phyloP scores from a whole-genome alignment of 2,888 invertebrate species.

The Uropetala carovei region DNA sequence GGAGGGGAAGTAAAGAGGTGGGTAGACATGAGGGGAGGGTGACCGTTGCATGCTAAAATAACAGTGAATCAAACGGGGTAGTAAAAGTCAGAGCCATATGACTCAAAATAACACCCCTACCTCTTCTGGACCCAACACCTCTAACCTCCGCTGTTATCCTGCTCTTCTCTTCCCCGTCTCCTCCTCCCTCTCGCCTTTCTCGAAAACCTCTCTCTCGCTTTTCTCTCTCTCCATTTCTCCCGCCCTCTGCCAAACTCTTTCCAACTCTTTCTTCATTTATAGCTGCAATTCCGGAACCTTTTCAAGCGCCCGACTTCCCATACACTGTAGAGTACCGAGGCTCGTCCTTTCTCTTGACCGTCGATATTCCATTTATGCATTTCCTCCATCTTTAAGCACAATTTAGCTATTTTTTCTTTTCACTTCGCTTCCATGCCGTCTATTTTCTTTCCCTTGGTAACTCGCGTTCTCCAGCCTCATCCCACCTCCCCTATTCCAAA shows the following conservation, averaged over 20 bases:
- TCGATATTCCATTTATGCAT: too few relatives aligned
- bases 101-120: slow-evolving; percentile 53
- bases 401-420: background rate
- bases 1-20: slow-evolving; percentile 29
- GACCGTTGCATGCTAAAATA: slow-evolving; percentile 46
- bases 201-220: background rate
- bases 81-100: slow-evolving; percentile 39
- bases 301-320: background rate
- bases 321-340: too few relatives aligned
- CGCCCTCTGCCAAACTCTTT: background rate
- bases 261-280: background rate
- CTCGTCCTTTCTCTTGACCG: too few relatives aligned
- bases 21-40: background rate
- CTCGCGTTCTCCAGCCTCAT: background rate
- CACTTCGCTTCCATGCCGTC: background rate
- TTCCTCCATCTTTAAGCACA: background rate
- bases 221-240: background rate
- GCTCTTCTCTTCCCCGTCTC: background rate
- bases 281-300: background rate
- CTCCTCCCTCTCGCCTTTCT: background rate
- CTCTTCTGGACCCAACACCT: slow-evolving; percentile 43
- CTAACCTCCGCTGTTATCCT: background rate
- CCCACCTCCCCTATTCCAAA: background rate
- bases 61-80: slow-evolving; percentile 55
- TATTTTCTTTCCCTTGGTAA: background rate